Evolutionary conservation across 2,888 invertebrate genomes (phyloP).

Genomic region (Caenorhabditis afra): DNA sequence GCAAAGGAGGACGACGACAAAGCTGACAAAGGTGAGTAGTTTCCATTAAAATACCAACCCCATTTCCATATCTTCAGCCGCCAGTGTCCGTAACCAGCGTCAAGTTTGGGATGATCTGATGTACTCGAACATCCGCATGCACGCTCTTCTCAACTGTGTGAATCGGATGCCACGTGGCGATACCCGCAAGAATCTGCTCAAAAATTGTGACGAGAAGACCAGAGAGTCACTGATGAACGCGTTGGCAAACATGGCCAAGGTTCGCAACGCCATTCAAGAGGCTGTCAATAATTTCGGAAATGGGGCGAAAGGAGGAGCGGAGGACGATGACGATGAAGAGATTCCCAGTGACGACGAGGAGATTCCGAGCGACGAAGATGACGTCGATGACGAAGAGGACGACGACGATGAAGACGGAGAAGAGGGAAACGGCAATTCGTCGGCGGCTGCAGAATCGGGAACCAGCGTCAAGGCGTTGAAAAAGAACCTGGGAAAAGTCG

Average conservation of each 20-base stretch:
- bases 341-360: slow-evolving; percentile 73
- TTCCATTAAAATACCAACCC: background rate
- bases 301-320: slow-evolving; percentile 7
- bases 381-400: slow-evolving; percentile 58
- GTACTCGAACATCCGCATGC: slow-evolving; percentile 67
- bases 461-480: slow-evolving; percentile 33
- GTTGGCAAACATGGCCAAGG: slow-evolving; percentile 60
- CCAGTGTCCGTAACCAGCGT: slow-evolving; percentile 66
- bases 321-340: slow-evolving; percentile 71
- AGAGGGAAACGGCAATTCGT: slow-evolving; percentile 34
- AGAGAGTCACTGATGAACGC: slow-evolving; percentile 58
- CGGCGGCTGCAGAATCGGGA: slow-evolving; percentile 11
- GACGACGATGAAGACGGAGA: slow-evolving; percentile 36
- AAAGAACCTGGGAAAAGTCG: slow-evolving; percentile 27
- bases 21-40: slow-evolving; percentile 36
- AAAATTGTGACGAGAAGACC: slow-evolving; percentile 61
- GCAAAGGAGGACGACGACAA: slow-evolving; percentile 33
- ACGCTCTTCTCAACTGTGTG: slow-evolving; percentile 66
- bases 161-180: slow-evolving; percentile 75
- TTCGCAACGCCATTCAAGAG: slow-evolving; percentile 51
- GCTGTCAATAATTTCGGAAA: slow-evolving; percentile 38
- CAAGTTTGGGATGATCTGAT: slow-evolving; percentile 74
- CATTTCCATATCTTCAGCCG: slow-evolving; percentile 63
- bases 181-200: slow-evolving; percentile 58
- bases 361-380: slow-evolving; percentile 75